Percentiles rank a stretch among this genome's conserved stretches.
These are phyloP conservation scores for Tetranychus urticae DNA, from an alignment of 1,140 invertebrate genomes.

Conservation along the genomic window DNA sequence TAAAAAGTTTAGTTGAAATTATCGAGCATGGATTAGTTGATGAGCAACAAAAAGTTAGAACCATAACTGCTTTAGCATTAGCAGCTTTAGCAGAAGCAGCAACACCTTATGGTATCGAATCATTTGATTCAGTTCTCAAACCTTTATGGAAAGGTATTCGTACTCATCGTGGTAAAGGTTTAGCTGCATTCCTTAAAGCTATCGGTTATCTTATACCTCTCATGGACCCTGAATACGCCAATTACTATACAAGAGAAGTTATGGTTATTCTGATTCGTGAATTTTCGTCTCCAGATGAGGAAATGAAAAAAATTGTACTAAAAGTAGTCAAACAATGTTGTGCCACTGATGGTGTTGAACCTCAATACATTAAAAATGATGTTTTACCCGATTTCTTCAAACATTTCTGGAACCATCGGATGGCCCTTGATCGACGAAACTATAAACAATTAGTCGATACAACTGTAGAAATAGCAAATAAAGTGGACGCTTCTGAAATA, in stretches of 20 bases:
- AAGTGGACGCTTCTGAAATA: conserved; percentile 95
- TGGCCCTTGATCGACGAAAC: conserved; percentile 92
- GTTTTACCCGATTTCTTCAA: conserved; percentile 97
- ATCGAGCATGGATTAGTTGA: conserved; percentile 79
- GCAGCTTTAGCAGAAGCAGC: conserved; percentile 92
- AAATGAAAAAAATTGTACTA: conserved; percentile 99
- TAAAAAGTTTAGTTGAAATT: conserved; percentile 94
- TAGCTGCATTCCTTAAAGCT: conserved; percentile 95
- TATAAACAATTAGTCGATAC: conserved; percentile 95
- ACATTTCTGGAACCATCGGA: conserved; percentile 99
- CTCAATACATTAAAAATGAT: conserved; percentile 97
- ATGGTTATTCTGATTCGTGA: conserved; percentile 98
- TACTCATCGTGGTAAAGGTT: conserved; percentile 29
- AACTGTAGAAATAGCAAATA: conserved; percentile 98
- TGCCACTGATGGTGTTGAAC: conserved; percentile 96
- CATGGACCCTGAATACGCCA: conserved; percentile 99
- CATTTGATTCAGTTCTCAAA: conserved; percentile 96
- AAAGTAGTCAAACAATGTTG: conserved; percentile 99
- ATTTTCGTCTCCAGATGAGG: conserved; percentile 98
- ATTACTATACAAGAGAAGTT: conserved; percentile 97
- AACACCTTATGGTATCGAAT: conserved; percentile 97
- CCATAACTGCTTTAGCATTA: conserved; percentile 94
- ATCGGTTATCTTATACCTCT: conserved; percentile 97
- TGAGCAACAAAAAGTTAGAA: conserved; percentile 54
- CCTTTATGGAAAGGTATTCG: conserved; percentile 70